Percentiles rank a stretch among this genome's conserved stretches.
These are phyloP conservation scores for Grantiella picta DNA, from an alignment of 2,113 vertebrate genomes.

Conservation along the genomic window DNA sequence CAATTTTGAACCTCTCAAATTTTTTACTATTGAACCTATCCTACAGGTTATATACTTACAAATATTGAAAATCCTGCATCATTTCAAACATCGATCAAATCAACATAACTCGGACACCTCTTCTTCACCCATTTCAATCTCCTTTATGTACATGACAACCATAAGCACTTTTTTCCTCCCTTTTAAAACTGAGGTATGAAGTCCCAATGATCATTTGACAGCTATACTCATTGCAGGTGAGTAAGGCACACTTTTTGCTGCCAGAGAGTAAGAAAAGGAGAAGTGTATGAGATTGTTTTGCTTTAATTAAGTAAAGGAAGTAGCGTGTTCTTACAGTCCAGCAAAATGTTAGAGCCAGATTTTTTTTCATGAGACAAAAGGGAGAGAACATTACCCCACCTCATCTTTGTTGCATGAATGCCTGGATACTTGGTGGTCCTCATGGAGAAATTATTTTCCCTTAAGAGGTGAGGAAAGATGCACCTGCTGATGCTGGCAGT, in stretches of 20 bases:
- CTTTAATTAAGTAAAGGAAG: neutral
- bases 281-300: accelerated
- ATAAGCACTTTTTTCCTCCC: neutral
- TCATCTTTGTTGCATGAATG: neutral
- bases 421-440: neutral
- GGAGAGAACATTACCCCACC: neutral
- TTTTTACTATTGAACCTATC: neutral
- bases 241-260: neutral
- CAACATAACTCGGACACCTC: neutral
- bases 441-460: neutral
- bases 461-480: neutral
- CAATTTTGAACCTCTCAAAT: neutral
- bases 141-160: neutral
- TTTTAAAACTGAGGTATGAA: neutral
- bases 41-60: neutral
- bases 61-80: neutral
- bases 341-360: neutral
- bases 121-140: neutral
- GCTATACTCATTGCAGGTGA: neutral
- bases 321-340: neutral
- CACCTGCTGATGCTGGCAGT: neutral
- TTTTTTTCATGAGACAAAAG: neutral
- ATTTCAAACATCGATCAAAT: neutral
- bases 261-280: neutral
- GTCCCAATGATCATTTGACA: neutral